Evolutionary conservation across 2,797 vertebrate genomes (phyloP), one percentile per base, ranked within the genome.

Genomic region (Ficedula albicollis): DNA sequence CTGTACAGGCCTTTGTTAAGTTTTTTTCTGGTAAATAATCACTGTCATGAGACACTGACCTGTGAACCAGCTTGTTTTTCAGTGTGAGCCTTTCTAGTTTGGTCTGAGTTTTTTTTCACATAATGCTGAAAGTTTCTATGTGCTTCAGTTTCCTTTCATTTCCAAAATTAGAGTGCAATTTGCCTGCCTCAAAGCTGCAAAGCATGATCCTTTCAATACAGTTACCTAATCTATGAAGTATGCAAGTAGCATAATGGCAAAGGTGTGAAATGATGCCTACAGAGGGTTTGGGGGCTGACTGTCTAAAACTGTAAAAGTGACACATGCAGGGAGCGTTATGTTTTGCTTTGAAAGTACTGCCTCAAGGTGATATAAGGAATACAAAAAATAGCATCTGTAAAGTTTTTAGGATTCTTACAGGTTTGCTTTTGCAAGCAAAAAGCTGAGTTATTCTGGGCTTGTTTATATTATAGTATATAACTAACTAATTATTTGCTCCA

Each of bases 261-360:
- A 91, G 74, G 79, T 91, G 84, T 87, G 88, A 95, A 91, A 76
- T 34, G 77, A 29, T 46, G 83, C 75, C 77, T 84, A 41, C 86
- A 76, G 77, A 95, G 83, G 60, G 55, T 89, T 87, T 88, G 90
- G 90, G 80, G 66, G 88, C 91, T 87, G 90, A 52, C 39, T 70
- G 78, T 67, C 68, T 93, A 64, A 90, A 96, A 63, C 36, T 84
- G 74, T 55, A 84, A 4, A 73, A 92, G 60, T 87, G 59, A 70
- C 56, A 84, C 66, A 32, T 79, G 55, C 6, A 36, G 34, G 46
- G 60, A 59, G 54, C 0, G 0, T 49, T 55, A 20, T 39, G 29
- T 15, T 79, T 82, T 81, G 17, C 80, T 88, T 69, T 82, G 48
- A 62, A 92, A 72, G 63, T 56, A 23, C 38, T 62, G 56, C 46